Base-by-base conservation (phyloP, 2,888 invertebrate genomes). In the Acronicta psi region DNA sequence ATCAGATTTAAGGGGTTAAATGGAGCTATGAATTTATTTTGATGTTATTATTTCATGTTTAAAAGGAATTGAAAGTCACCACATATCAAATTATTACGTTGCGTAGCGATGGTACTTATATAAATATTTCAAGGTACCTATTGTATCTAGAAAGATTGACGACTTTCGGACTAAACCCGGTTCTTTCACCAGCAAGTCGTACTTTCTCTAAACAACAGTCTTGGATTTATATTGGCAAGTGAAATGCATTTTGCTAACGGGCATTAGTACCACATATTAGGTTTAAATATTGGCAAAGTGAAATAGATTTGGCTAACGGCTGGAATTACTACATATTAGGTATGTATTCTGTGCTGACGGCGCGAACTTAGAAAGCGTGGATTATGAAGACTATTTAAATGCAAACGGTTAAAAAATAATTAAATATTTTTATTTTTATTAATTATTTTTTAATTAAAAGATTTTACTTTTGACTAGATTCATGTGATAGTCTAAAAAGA, bases 361-460 rank as follows among this genome's bases (percentile, higher is more conserved):
- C n/a, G 63, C 66, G 62, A 74, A 73, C 71, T 75, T 79, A 75
- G 80, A 82, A 82, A 82, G 81, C 79, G 51, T 51, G 58, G 31
- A 63, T 55, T 56, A 64, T 56, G 51, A 53, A 63, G 16, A 16
- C 57, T 16, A 42, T 34, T 64, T 75, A 57, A n/a, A n/a, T 55
- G 49, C 38, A 49, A 13, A 40, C 31, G 10, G 10, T 31, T 23
- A 23, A 8, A 44, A 2, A 46, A n/a, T n/a, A n/a, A n/a, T n/a
- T n/a, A n/a, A n/a, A n/a, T n/a, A n/a, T n/a, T n/a, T n/a, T n/a
- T n/a, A n/a, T n/a, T n/a, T n/a, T n/a, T n/a, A n/a, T n/a, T n/a
- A n/a, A n/a, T n/a, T n/a, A n/a, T n/a, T 47, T 63, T 46, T 17
- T 25, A n/a, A n/a, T n/a, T n/a, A n/a, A n/a, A n/a, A n/a, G n/a